A percentile compares a stretch with the other conserved stretches of the same genome.
phyloP scores from a whole-genome alignment of 2,113 vertebrate genomes.

The Gobiocypris rarus region DNA sequence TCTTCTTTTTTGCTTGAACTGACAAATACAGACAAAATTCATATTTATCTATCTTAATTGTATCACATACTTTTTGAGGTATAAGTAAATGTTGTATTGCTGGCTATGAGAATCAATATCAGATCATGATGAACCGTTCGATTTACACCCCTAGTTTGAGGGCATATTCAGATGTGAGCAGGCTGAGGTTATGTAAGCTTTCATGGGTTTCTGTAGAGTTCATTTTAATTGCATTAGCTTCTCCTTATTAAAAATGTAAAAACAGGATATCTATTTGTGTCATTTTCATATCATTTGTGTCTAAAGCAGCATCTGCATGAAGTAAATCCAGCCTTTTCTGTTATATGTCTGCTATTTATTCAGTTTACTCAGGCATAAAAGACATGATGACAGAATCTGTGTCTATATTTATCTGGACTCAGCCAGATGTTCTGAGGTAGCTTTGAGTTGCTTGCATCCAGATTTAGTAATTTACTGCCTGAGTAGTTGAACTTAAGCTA shows the following conservation, averaged over 20 bases:
- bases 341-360: not conserved
- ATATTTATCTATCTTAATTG: no score
- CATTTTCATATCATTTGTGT: not conserved
- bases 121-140: no score
- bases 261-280: not conserved
- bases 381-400: not conserved
- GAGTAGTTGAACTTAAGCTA: not conserved
- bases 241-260: conserved; percentile 9
- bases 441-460: not conserved
- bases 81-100: no score
- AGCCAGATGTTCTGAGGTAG: conserved; percentile 44
- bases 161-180: not conserved
- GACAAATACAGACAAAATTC: no score
- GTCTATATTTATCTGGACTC: conserved; percentile 45
- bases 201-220: not conserved
- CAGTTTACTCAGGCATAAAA: conserved; percentile 21
- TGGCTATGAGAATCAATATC: no score
- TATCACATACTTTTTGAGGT: no score
- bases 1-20: no score
- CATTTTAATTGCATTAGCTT: conserved; percentile 3
- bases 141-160: not conserved
- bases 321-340: not conserved
- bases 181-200: conserved; percentile 8
- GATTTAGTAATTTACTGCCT: conserved; percentile 2
- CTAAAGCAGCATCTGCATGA: not conserved